phyloP scores from a whole-genome alignment of 2,113 vertebrate species.

The Egretta garzetta region DNA sequence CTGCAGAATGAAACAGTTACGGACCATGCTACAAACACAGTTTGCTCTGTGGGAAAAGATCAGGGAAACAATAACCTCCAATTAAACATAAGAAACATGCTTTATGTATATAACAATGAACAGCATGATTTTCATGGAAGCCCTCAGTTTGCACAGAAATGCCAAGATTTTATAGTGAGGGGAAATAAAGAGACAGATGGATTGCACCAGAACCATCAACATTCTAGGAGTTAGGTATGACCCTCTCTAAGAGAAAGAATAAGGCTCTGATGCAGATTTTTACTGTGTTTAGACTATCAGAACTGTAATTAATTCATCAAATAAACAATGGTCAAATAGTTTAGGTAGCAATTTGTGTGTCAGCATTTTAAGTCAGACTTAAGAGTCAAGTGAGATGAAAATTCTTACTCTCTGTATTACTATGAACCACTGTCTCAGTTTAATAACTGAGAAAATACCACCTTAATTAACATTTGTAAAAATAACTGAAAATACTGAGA shows the following conservation, averaged over 20 bases:
- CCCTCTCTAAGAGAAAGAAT: neutral
- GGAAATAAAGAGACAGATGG: neutral
- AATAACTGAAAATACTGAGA: neutral
- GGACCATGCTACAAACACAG: neutral
- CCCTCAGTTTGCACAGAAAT: neutral
- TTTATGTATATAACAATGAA: neutral
- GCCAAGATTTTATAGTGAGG: neutral
- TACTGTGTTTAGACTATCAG: neutral
- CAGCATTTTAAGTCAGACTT: neutral
- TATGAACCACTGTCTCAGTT: neutral
- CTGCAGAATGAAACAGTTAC: neutral
- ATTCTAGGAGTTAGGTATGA: neutral
- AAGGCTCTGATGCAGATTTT: neutral
- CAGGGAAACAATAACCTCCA: neutral
- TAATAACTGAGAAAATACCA: neutral
- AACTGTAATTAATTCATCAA: neutral
- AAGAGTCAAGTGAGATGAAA: neutral
- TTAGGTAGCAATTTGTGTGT: neutral
- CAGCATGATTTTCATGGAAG: neutral
- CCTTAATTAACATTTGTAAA: neutral
- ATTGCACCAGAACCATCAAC: neutral
- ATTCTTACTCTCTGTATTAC: neutral
- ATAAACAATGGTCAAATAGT: neutral
- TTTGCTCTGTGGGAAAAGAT: neutral
- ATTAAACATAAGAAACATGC: neutral